Conservation (phyloP, 2,888 invertebrate genomes). For the Apotomis capreana region DNA sequence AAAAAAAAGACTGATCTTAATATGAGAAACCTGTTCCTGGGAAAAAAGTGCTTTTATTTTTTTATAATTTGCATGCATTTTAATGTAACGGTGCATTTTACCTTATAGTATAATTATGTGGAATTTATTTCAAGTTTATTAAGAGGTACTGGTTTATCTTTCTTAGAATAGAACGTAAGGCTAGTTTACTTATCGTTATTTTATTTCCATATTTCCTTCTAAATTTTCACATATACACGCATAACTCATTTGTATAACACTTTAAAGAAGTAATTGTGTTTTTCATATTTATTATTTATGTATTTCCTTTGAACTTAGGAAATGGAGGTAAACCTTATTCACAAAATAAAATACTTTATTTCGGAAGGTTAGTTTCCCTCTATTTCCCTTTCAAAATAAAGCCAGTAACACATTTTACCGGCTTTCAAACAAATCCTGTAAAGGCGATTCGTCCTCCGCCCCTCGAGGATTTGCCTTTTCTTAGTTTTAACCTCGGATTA, state of each 20-base stretch:
- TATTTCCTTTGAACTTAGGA: background rate
- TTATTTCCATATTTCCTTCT: too few relatives aligned
- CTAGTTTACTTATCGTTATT: too few relatives aligned
- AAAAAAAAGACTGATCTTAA: background rate
- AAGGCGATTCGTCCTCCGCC: conserved; percentile 30
- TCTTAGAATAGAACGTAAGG: too few relatives aligned
- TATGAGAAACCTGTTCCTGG: too few relatives aligned
- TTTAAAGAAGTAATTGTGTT: background rate
- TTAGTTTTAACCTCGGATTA: conserved; percentile 38
- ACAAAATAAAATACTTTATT: background rate
- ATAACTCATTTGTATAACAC: too few relatives aligned
- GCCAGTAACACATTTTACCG: conserved; percentile 22
- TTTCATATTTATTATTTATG: background rate
- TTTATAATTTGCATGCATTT: too few relatives aligned
- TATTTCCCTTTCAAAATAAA: conserved; percentile 22
- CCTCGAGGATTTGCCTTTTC: conserved; percentile 35
- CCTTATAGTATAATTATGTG: too few relatives aligned
- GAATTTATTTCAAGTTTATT: too few relatives aligned
- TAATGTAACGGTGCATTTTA: too few relatives aligned
- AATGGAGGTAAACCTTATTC: background rate
- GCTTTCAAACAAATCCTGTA: conserved; percentile 37
- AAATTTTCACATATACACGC: too few relatives aligned
- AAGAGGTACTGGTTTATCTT: too few relatives aligned
- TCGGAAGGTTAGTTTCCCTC: background rate
- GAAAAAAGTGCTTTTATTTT: too few relatives aligned